phyloP scores from a whole-genome alignment of 2,113 vertebrate genomes.

The Ictalurus punctatus region DNA sequence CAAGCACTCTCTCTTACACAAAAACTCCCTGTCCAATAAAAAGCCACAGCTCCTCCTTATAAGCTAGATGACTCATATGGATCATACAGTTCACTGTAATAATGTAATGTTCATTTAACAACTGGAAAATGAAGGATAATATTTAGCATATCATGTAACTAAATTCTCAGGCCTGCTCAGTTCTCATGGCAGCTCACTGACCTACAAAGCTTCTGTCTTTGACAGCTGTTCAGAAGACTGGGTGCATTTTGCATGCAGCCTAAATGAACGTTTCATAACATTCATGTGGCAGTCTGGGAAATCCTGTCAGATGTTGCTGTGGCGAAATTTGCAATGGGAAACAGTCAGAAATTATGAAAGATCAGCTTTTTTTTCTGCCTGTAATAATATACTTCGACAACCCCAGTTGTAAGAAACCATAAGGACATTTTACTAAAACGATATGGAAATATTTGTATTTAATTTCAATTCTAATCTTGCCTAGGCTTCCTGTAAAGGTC shows the following conservation, averaged over 20 bases:
- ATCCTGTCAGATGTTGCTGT: background rate
- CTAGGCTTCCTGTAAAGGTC: background rate
- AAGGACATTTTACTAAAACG: background rate
- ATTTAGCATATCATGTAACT: background rate
- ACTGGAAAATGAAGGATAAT: background rate
- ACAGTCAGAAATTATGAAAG: background rate
- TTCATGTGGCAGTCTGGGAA: background rate
- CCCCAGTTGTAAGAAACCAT: background rate
- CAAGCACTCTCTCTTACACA: background rate
- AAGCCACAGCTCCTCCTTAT: background rate
- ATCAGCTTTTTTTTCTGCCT: background rate
- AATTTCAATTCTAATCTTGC: background rate
- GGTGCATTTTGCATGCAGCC: background rate
- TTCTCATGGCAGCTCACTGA: background rate
- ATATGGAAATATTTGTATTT: background rate
- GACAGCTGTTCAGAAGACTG: slow-evolving; percentile 1
- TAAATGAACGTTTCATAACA: background rate
- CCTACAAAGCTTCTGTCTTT: background rate
- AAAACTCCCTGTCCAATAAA: background rate
- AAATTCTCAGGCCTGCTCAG: slow-evolving; percentile 10
- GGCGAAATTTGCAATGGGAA: background rate
- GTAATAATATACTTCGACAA: background rate
- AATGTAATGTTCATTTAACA: background rate
- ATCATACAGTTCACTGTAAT: slow-evolving; percentile 2
- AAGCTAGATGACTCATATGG: slow-evolving; percentile 14